phyloP scores from a whole-genome alignment of 2,113 vertebrate species.

The Lophochroa leadbeateri region DNA sequence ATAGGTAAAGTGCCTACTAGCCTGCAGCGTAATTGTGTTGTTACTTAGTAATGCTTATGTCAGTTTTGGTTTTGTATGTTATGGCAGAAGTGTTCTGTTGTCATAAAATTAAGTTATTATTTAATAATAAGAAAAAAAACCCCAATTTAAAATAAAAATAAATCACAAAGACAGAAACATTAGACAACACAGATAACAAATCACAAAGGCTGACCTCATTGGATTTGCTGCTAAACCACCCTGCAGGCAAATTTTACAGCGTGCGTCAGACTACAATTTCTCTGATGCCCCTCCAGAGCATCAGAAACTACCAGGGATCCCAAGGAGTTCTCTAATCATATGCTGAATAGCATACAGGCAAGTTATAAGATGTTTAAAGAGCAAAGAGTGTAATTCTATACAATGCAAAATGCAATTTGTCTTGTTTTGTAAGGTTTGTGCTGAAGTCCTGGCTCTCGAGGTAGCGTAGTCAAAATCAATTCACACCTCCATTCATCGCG shows the following conservation, averaged over 20 bases:
- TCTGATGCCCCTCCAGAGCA: not conserved
- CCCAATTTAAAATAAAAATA: not conserved
- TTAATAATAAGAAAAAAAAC: not conserved
- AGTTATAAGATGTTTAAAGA: slow-evolving; percentile 57
- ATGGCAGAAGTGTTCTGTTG: not conserved
- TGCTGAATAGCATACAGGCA: slow-evolving; percentile 5
- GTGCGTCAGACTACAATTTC: not conserved
- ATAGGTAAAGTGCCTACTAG: not conserved
- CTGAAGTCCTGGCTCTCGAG: slow-evolving; percentile 10
- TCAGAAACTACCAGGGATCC: not conserved
- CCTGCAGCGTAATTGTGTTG: not conserved
- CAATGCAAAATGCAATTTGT: slow-evolving; percentile 59
- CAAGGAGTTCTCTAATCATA: not conserved
- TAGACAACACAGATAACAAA: not conserved
- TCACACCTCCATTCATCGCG: slow-evolving; percentile 59
- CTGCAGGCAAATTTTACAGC: not conserved
- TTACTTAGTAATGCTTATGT: not conserved
- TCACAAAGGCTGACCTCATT: not conserved
- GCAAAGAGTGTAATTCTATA: slow-evolving; percentile 64
- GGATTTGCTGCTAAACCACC: not conserved
- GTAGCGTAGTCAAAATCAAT: slow-evolving; percentile 69
- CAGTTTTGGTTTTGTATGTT: not conserved
- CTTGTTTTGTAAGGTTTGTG: slow-evolving; percentile 63
- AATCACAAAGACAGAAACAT: not conserved
- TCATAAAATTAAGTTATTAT: not conserved